Evolutionary conservation across 2,113 vertebrate genomes (phyloP).

Genomic region (Labrus mixtus): DNA sequence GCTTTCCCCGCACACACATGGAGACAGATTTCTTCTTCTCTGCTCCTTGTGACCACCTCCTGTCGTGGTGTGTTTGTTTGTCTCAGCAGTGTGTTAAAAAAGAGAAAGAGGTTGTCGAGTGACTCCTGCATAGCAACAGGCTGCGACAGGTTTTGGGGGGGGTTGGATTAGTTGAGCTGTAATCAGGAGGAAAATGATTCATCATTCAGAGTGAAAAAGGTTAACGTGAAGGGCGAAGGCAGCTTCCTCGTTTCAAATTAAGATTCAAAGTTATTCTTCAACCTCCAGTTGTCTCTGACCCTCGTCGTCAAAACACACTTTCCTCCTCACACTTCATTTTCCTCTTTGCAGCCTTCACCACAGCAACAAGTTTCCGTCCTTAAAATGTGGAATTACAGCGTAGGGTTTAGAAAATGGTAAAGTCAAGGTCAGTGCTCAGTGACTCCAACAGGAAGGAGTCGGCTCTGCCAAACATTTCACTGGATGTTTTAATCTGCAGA

Average conservation of each 20-base stretch:
- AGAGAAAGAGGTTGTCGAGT: conserved; percentile 7
- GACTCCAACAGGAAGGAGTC: too few species aligned
- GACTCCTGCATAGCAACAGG: conserved; percentile 62
- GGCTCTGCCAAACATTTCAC: too few species aligned
- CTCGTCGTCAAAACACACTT: too few species aligned
- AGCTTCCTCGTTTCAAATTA: background rate
- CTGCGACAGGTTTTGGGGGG: conserved; percentile 20
- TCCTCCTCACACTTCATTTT: too few species aligned
- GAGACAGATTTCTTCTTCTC: conserved; percentile 19
- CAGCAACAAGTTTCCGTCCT: background rate
- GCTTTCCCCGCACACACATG: background rate
- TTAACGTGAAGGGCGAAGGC: background rate
- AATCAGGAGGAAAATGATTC: conserved; percentile 4
- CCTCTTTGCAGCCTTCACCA: background rate
- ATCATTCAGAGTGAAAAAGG: too few species aligned
- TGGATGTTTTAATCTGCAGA: too few species aligned
- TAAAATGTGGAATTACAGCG: background rate
- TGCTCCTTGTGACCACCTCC: conserved; percentile 20
- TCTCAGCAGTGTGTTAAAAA: conserved; percentile 10
- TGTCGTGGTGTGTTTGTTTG: conserved; percentile 39
- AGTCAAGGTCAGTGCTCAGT: too few species aligned
- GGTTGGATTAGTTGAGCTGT: background rate
- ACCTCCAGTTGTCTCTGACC: too few species aligned
- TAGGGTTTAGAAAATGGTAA: too few species aligned
- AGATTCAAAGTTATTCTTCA: background rate